These are phyloP conservation scores for Spodoptera litura DNA, from an alignment of 1,140 invertebrate genomes.

Conservation along the genomic window DNA sequence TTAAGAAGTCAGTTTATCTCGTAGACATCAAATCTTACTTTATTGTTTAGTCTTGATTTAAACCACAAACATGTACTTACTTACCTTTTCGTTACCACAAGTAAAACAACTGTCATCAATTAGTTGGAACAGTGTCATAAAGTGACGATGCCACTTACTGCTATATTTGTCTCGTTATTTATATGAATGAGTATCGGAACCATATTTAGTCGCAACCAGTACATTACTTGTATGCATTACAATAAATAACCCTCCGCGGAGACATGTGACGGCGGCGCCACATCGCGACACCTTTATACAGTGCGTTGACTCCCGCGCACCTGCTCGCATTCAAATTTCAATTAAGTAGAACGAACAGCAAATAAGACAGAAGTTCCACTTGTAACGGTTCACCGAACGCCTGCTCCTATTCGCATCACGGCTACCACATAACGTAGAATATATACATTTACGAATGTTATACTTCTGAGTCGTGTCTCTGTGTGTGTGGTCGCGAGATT, in stretches of 20 bases:
- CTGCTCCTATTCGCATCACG: background rate
- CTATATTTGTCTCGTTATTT: slow-evolving; percentile 13
- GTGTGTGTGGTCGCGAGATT: slow-evolving; percentile 19
- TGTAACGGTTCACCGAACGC: background rate
- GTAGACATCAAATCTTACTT: too few species aligned
- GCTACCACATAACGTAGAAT: background rate
- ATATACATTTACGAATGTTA: background rate
- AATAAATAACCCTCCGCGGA: background rate
- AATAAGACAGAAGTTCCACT: slow-evolving; percentile 27
- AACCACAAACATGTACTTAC: too few species aligned
- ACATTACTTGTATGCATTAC: background rate
- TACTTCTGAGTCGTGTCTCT: background rate
- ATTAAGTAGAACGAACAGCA: slow-evolving; percentile 56
- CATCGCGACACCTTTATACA: slow-evolving; percentile 4
- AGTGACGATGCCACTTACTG: background rate
- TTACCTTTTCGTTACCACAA: too few species aligned
- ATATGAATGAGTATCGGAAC: background rate
- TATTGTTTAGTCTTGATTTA: too few species aligned
- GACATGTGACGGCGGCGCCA: background rate
- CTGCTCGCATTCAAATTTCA: slow-evolving; percentile 73
- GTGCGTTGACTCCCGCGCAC: slow-evolving; percentile 53
- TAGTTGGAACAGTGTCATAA: background rate
- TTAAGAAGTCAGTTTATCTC: too few species aligned
- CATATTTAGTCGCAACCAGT: background rate
- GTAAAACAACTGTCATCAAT: too few species aligned